These are phyloP conservation scores for Drusus annulatus DNA, from an alignment of 1,140 invertebrate genomes.

Conservation along the genomic window DNA sequence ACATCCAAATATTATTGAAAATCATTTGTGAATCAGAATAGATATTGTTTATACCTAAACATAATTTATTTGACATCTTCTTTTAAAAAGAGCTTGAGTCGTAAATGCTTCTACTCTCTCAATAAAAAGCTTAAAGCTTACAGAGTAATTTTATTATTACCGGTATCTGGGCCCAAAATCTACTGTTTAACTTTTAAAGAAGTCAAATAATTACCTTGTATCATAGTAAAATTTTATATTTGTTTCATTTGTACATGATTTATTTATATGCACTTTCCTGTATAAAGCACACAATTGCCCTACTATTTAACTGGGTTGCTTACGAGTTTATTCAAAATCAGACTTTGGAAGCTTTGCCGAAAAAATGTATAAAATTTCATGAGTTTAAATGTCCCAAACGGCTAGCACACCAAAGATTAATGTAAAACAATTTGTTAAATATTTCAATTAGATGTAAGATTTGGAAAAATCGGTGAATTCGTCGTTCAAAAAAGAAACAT, in stretches of 20 bases:
- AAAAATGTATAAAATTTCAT: neutral
- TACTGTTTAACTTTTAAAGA: no score
- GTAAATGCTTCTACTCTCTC: no score
- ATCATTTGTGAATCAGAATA: neutral
- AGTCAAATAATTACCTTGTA: no score
- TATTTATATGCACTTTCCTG: neutral
- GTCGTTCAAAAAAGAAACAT: neutral
- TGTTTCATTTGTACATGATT: neutral
- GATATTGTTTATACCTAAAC: no score
- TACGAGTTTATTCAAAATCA: constrained; percentile 2
- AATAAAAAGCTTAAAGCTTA: no score
- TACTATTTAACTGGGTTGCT: neutral
- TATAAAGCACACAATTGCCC: neutral
- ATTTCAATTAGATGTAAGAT: neutral
- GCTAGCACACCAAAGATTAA: constrained; percentile 57
- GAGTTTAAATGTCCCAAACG: constrained; percentile 47
- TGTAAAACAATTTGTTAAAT: constrained; percentile 43
- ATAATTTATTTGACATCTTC: no score
- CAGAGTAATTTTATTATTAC: no score
- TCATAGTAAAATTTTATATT: no score
- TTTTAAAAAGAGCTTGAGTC: no score
- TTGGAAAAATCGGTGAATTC: constrained; percentile 6
- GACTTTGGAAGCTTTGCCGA: constrained; percentile 13
- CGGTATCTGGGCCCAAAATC: no score
- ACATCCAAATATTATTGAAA: neutral